Evolutionary conservation across 1,140 invertebrate species (phyloP).

Genomic region (Penaeus japonicus): DNA sequence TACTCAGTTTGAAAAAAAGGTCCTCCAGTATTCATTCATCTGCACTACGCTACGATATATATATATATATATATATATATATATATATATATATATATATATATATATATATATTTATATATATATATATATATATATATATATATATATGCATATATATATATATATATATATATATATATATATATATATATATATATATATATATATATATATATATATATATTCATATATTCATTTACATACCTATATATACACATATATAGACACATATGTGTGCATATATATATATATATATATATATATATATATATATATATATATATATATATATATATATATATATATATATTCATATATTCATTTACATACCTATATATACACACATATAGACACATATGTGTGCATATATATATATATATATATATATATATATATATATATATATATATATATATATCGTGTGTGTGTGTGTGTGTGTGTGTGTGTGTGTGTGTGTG

Average conservation of each 20-base stretch:
- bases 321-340: no score
- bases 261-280: background rate
- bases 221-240: background rate
- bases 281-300: background rate
- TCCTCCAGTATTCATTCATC: no score
- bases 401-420: background rate
- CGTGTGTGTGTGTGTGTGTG: background rate
- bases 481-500: background rate
- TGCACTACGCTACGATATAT: no score
- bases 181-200: background rate
- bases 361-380: background rate
- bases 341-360: background rate
- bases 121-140: background rate
- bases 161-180: background rate
- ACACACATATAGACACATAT: background rate
- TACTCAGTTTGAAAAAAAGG: no score
- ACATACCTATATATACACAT: background rate
- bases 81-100: background rate
- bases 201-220: background rate
- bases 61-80: background rate
- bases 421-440: background rate
- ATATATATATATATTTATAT: background rate
- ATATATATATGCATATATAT: background rate
- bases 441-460: background rate
- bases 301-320: no score